Evolutionary conservation across 2,797 vertebrate genomes (phyloP), one percentile per base, ranked within the genome.

Genomic region (Tachyglossus aculeatus): DNA sequence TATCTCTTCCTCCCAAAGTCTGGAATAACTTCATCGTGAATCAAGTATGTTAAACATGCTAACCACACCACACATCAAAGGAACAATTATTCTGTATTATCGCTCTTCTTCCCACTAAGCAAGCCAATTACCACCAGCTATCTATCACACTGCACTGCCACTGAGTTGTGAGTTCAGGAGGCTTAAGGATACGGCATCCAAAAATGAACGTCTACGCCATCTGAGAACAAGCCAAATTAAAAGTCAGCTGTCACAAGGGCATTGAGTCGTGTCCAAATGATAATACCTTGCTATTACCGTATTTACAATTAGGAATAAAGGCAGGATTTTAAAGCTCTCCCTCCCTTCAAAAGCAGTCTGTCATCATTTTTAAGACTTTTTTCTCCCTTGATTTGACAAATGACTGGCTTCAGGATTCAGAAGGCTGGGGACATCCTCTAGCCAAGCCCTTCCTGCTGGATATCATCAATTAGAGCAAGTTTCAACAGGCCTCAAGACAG

Each of bases 41-140:
- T 82, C 74, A 87, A 63, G 39, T 85, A 80, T 76, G 53, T 77
- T 69, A 83, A 75, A 67, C 9, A 4, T 74, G 73, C 78, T 82
- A 84, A 74, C 61, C 78, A 73, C 60, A 81, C 9, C 58, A 81
- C 54, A 88, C 64, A 88, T 86, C 89, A 90, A 91, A 90, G 74
- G 62, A 80, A 16, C 38, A 78, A 83, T 80, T 67, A 84, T 81
- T 78, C 68, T 65, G 57, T 77, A 53, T 81, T 85, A 57, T 5
- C 84, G 37, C 24, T 67, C 70, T 88, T 34, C 58, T 84, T 85
- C 74, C 45, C 78, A 70, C 57, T 66, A 76, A 82, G 57, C 80
- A 67, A 81, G 72, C 67, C 85, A 77, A 82, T 53, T 81, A 84
- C 71, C 78, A 68, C 72, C 66, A 47, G 52, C 45, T 63, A 72